phyloP scores from a whole-genome alignment of 2,797 vertebrate species.

The Dromococcyx pavoninus region DNA sequence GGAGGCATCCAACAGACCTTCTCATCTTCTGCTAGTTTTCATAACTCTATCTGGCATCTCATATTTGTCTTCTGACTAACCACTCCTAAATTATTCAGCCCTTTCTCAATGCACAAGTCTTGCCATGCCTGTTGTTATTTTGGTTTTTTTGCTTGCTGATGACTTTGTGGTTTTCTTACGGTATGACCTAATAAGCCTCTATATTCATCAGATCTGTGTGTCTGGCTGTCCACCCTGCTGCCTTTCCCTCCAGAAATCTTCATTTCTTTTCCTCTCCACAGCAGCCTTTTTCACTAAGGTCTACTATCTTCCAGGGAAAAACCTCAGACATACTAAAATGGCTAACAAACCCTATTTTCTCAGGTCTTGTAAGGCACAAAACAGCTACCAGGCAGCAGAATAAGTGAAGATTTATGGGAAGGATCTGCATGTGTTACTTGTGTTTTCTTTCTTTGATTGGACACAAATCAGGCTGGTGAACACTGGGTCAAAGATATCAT shows the following conservation, averaged over 20 bases:
- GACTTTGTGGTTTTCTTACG: neutral
- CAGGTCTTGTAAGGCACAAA: neutral
- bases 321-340: neutral
- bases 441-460: neutral
- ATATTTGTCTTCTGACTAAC: slow-evolving; percentile 30
- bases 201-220: neutral
- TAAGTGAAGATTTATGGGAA: neutral
- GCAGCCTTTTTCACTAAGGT: neutral
- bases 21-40: slow-evolving; percentile 18
- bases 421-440: neutral
- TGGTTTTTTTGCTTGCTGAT: neutral
- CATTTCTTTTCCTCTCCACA: neutral
- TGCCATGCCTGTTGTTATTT: neutral
- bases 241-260: neutral
- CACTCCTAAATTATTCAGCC: slow-evolving; percentile 33
- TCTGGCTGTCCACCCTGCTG: neutral
- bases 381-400: neutral
- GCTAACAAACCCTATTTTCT: neutral
- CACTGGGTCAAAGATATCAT: neutral
- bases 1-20: slow-evolving; percentile 17
- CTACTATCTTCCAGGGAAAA: neutral
- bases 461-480: neutral
- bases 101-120: neutral
- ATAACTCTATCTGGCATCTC: slow-evolving; percentile 11
- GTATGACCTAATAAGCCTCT: neutral